Base-by-base conservation (phyloP, 2,113 vertebrate species). In the Sinocyclocheilus anshuiensis region DNA sequence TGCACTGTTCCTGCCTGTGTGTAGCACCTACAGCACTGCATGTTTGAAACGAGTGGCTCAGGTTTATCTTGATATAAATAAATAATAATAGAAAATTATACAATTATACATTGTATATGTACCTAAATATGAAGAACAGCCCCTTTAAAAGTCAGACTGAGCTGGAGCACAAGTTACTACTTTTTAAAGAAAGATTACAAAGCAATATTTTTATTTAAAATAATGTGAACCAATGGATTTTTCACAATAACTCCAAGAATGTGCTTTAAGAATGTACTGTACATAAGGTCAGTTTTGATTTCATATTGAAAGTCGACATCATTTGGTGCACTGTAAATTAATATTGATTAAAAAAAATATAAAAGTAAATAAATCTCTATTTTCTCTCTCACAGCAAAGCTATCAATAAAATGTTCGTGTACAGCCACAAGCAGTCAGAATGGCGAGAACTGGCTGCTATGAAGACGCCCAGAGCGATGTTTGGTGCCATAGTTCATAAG, bases 361-460 rank as follows among this genome's bases (percentile, higher is more conserved):
- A 1, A 45, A 45, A 45, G 0, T 45, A 45, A 12, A 45, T 50
- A 50, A 13, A 13, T 15, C 13, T 48, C 48, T 50, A 13, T 53
- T 53, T 16, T 53, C 50, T 53, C 50, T 53, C 13, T 16, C 50
- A 75, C 92, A 99, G 98, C 92, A 99, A 98, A 95, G 98, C 97
- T 87, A 94, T 98, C 81, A 99, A 97, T 88, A 97, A 99, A 88
- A 86, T 97, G 91, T 99, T 99, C 90, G 93, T 91, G n/a, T 97
- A 98, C 94, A 99, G 97, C 90, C 95, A 98, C 85, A 99, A 99
- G 93, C 97, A 98, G 92, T 96, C 97, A 13, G 98, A 99, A 87
- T 99, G 98, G 98, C 96, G 96, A 91, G 98, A 99, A 89, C 90
- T 98, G 89, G 96, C 97, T 22, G 96, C 97, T 39, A 99, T 99